These are phyloP conservation scores for Silurus meridionalis DNA, from an alignment of 2,113 vertebrate species.

Conservation along the genomic window DNA sequence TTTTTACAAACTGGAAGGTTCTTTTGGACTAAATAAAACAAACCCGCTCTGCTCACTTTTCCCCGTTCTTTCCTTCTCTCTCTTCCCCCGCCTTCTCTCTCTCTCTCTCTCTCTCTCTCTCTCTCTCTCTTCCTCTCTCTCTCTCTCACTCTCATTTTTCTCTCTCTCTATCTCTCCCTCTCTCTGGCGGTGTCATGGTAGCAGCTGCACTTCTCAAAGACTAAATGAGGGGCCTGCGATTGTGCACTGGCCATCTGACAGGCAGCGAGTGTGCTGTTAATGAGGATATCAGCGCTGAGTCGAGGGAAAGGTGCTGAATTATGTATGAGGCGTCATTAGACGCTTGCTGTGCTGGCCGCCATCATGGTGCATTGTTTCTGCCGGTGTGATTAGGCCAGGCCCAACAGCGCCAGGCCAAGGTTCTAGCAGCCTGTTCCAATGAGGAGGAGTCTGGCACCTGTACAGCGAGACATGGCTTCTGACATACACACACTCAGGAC, in stretches of 20 bases:
- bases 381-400: conserved; percentile 96
- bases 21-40: conserved; percentile 99
- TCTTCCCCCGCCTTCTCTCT: not conserved
- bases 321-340: conserved; percentile 99
- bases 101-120: conserved; percentile 20
- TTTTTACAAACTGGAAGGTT: conserved; percentile 99
- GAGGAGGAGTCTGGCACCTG: conserved; percentile 42
- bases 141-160: conserved; percentile 34
- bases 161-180: conserved; percentile 63
- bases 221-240: conserved; percentile 99
- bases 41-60: conserved; percentile 90
- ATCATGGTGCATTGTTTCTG: conserved; percentile 99
- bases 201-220: conserved; percentile 99
- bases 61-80: conserved; percentile 14
- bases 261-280: conserved; percentile 98
- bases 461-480: conserved; percentile 44
- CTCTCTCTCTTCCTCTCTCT: not conserved
- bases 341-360: conserved; percentile 96
- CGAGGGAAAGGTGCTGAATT: conserved; percentile 99
- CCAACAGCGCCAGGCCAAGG: conserved; percentile 82
- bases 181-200: conserved; percentile 99
- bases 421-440: conserved; percentile 38
- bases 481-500: conserved; percentile 83
- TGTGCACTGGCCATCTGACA: conserved; percentile 99
- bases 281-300: conserved; percentile 99